phyloP scores from a whole-genome alignment of 2,113 vertebrate genomes.

The Isurus oxyrinchus region DNA sequence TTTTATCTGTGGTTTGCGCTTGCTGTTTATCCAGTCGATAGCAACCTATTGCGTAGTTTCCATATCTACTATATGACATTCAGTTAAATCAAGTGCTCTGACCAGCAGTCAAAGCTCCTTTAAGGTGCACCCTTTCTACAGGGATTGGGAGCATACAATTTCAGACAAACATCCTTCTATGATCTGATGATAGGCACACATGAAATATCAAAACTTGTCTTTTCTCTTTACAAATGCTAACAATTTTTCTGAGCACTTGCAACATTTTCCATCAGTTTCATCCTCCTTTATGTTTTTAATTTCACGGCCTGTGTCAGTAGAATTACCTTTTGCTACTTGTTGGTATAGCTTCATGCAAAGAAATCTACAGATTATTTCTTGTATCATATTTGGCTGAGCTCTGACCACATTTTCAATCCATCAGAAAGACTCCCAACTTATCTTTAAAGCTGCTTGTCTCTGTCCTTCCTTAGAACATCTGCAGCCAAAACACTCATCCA shows the following conservation, averaged over 20 bases:
- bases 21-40: neutral
- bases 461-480: neutral
- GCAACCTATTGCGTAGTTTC: neutral
- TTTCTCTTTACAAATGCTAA: neutral
- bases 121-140: neutral
- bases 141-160: neutral
- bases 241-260: neutral
- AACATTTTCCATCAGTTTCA: neutral
- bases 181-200: neutral
- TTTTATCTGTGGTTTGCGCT: neutral
- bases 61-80: neutral
- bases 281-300: neutral
- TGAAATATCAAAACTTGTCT: neutral
- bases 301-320: neutral
- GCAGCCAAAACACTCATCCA: neutral
- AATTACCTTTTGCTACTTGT: neutral
- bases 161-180: neutral
- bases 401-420: neutral
- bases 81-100: neutral
- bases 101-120: neutral
- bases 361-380: neutral
- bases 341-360: neutral
- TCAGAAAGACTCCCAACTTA: neutral
- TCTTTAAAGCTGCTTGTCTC: neutral
- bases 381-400: neutral